Evolutionary conservation across 2,888 invertebrate genomes (phyloP), one percentile per base, ranked within the genome.

Genomic region (Nomada ferruginata): DNA sequence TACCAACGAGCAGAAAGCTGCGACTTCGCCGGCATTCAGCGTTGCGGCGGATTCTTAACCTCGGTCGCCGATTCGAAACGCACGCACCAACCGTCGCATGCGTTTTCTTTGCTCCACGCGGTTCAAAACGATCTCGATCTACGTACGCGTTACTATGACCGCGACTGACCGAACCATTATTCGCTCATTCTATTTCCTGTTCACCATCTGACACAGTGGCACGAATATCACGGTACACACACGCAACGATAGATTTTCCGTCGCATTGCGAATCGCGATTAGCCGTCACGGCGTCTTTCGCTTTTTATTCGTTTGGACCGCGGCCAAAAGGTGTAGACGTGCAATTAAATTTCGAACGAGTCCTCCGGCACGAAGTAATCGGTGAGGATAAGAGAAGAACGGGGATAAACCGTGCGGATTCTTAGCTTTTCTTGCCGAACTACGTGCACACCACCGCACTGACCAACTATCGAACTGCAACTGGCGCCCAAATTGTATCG

Each of bases 341-440:
- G 66, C 65, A 71, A 76, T 82, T 80, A 76, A 82, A 76, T 82
- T 70, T 68, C 52, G 63, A 5, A 73, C 68, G 53, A 13, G 29
- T 29, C 7, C 29, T 7, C 29, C 29, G 29, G 5, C 29, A 29
- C 36, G 9, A 5, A 36, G 36, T 7, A 7, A 29, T 36, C 36
- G 36, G 36, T 0, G 36, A 36, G 36, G 36, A 36, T 36, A 36
- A 5, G 7, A 9, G 7, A 36, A 7, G 36, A 36, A 36, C 9
- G 36, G 1, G 7, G 7, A 36, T 36, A 36, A 7, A 0, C 7
- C 36, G 36, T 36, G 0, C 1, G 36, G 36, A 36, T 36, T 36
- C 36, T 36, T 7, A 36, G 36, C 7, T 36, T 36, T 7, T 7
- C 36, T 7, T 7, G 36, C 36, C 0, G 36, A 36, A 36, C 36